A percentile compares a stretch with the other conserved stretches of the same genome.
These are phyloP conservation scores for Norana najaformis DNA, from an alignment of 2,888 invertebrate species.

Conservation along the genomic window DNA sequence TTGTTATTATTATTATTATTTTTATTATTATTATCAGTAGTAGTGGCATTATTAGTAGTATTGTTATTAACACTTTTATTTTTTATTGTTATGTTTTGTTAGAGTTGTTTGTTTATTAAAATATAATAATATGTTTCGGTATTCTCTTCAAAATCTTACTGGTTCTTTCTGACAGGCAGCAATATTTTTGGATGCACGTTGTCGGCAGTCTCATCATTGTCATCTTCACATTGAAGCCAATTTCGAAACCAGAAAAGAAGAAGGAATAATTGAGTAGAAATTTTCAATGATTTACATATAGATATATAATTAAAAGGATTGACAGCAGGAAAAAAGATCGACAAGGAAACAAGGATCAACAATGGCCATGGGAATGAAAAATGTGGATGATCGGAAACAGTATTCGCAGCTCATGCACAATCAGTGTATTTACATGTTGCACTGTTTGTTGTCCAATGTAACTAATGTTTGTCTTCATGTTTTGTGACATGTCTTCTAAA, in stretches of 20 bases:
- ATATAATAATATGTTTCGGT: neutral
- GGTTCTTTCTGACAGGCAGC: neutral
- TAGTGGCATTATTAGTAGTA: neutral
- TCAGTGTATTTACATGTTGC: neutral
- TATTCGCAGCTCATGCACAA: neutral
- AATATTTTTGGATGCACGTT: slow-evolving; percentile 18
- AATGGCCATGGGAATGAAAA: neutral
- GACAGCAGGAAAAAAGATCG: neutral
- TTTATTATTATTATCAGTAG: neutral
- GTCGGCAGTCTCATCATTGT: neutral
- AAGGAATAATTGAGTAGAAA: neutral
- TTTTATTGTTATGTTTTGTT: neutral
- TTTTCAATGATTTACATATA: neutral
- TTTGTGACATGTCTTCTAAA: neutral
- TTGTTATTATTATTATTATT: neutral
- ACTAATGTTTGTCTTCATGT: neutral
- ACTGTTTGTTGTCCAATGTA: neutral
- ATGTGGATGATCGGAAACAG: too few species aligned
- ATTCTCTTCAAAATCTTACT: too few species aligned
- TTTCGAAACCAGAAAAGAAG: slow-evolving; percentile 7
- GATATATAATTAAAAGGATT: neutral
- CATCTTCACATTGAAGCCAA: neutral
- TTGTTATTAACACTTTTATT: neutral
- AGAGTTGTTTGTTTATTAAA: neutral
- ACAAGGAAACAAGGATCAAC: neutral